Evolutionary conservation across 1,140 invertebrate species (phyloP), one percentile per base, ranked within the genome.

Genomic region (Tyrophagus putrescentiae): DNA sequence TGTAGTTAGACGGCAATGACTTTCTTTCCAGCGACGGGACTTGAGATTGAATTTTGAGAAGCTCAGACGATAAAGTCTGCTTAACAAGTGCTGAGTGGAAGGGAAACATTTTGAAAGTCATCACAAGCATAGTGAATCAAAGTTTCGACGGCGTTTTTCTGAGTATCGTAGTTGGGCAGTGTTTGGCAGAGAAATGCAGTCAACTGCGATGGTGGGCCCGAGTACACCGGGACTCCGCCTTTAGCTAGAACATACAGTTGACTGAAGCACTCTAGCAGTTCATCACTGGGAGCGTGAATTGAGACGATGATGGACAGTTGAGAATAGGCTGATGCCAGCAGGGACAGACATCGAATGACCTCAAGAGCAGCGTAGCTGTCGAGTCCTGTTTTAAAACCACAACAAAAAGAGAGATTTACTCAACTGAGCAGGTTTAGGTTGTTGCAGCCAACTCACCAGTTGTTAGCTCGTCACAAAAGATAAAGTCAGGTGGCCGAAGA

Each of bases 391-490:
- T n/a, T n/a, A n/a, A n/a, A n/a, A n/a, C n/a, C n/a, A n/a, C n/a
- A n/a, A n/a, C n/a, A n/a, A n/a, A n/a, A n/a, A n/a, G n/a, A n/a
- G n/a, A n/a, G n/a, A n/a, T n/a, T n/a, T n/a, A n/a, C n/a, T n/a
- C n/a, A n/a, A n/a, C n/a, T n/a, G n/a, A n/a, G n/a, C n/a, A n/a
- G n/a, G n/a, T n/a, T n/a, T n/a, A n/a, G n/a, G n/a, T n/a, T n/a
- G n/a, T n/a, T n/a, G n/a, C n/a, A n/a, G n/a, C n/a, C n/a, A n/a
- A n/a, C n/a, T n/a, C n/a, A n/a, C n/a, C n/a, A n/a, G 61, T 93
- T n/a, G 91, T 95, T 0, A 90, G 89, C 70, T 96, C 91, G 69
- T 96, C 91, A 70, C 95, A 92, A 73, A 94, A 94, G 84, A 96
- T 90, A 27, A 95, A 82, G 9, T 21, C 31, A 16, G 48, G 48